These are phyloP conservation scores for Coelinius sp. DNA, from an alignment of 2,888 invertebrate species.

Conservation along the genomic window DNA sequence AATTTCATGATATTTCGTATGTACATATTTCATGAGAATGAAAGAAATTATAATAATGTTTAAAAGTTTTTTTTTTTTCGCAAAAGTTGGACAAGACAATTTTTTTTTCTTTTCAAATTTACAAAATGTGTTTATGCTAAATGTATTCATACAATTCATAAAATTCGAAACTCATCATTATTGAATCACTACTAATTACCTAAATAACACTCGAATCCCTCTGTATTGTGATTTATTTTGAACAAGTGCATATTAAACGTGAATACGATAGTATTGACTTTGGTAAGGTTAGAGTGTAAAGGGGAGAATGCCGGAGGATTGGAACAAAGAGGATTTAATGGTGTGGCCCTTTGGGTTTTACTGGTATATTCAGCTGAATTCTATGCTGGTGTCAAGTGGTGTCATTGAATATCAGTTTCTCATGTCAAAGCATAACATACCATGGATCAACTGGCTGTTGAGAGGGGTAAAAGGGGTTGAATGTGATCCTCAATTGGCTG, in stretches of 20 bases:
- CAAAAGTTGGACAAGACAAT: too few relatives aligned
- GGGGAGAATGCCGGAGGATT: conserved; percentile 16
- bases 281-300: conserved; percentile 5
- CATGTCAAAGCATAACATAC: conserved; percentile 57
- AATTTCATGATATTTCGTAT: too few relatives aligned
- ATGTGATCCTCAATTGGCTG: conserved; percentile 32
- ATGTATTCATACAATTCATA: too few relatives aligned
- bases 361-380: conserved; percentile 49
- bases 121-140: too few relatives aligned
- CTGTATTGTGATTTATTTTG: conserved; percentile 1
- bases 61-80: too few relatives aligned
- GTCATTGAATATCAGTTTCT: conserved; percentile 58
- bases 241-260: conserved; percentile 7
- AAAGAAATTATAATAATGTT: too few relatives aligned
- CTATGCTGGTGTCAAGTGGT: conserved; percentile 56
- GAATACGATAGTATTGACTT: conserved; percentile 8
- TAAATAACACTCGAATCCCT: not conserved
- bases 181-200: not conserved
- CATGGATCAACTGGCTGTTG: conserved; percentile 27
- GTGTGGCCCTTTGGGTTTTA: conserved; percentile 39
- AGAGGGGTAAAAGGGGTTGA: conserved; percentile 9
- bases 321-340: not conserved
- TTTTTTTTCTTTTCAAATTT: too few relatives aligned
- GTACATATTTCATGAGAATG: too few relatives aligned
- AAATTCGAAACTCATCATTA: not conserved